Evolutionary conservation across 2,888 invertebrate genomes (phyloP).

Genomic region (Ferdinandea cuprea): DNA sequence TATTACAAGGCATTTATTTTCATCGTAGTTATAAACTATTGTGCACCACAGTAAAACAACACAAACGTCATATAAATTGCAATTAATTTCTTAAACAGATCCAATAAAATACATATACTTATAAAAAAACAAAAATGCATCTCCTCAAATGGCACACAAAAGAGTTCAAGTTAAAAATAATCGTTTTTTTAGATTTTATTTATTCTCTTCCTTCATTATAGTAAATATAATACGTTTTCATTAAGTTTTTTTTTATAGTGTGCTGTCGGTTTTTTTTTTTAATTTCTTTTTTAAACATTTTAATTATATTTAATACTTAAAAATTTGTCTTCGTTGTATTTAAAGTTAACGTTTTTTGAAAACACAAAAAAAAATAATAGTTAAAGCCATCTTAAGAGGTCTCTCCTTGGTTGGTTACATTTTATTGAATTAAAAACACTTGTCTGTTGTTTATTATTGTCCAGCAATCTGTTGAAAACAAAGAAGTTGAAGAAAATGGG

Average conservation of each 20-base stretch:
- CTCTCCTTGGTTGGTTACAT: constrained; percentile 61
- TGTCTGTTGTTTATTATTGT: constrained; percentile 80
- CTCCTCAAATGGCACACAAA: constrained; percentile 63
- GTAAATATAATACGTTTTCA: constrained; percentile 11
- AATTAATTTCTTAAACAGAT: constrained; percentile 15
- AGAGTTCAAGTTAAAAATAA: constrained; percentile 38
- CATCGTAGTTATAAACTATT: constrained; percentile 37
- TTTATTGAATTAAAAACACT: constrained; percentile 38
- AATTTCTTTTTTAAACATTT: constrained; percentile 23
- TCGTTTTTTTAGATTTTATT: constrained; percentile 22
- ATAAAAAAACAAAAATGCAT: constrained; percentile 35
- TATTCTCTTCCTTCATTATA: constrained; percentile 1
- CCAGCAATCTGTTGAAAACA: constrained; percentile 80
- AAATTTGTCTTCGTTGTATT: constrained; percentile 70
- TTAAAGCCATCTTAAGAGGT: constrained; percentile 74
- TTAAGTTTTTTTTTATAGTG: constrained; percentile 12
- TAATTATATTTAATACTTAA: constrained; percentile 61
- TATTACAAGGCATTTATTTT: constrained; percentile 30
- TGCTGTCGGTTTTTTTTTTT: constrained; percentile 37
- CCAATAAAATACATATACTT: constrained; percentile 38
- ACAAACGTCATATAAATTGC: constrained; percentile 24
- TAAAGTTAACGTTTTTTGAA: constrained; percentile 52
- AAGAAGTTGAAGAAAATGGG: constrained; percentile 5
- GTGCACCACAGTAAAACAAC: constrained; percentile 45
- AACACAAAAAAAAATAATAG: constrained; percentile 51